Conservation (phyloP, 2,797 vertebrate genomes). For the Cyprinella venusta region DNA sequence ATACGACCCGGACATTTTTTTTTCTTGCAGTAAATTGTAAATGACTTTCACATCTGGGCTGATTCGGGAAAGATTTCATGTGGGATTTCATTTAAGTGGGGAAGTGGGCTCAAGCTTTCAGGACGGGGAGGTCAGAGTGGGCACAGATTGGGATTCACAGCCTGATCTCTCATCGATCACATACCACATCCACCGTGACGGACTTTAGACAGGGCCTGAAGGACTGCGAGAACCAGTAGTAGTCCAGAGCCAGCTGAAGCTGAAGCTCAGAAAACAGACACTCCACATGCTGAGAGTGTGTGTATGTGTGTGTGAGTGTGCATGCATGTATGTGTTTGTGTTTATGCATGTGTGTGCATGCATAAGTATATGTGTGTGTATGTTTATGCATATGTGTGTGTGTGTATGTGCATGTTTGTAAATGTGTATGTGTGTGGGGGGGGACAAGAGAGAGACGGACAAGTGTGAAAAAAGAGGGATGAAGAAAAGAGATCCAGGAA, state of each 20-base stretch:
- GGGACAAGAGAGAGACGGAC: constrained; percentile 12
- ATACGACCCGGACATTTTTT: neutral
- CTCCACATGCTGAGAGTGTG: constrained; percentile 83
- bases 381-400: neutral
- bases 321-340: neutral
- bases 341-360: fast-evolving
- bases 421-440: constrained; percentile 7
- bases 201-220: constrained; percentile 88
- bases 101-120: neutral
- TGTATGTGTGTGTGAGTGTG: constrained; percentile 44
- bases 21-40: neutral
- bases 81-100: neutral
- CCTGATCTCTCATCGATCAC: constrained; percentile 67
- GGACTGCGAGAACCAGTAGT: constrained; percentile 89
- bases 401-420: constrained; percentile 1
- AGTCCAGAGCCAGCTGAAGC: constrained; percentile 88
- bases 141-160: constrained; percentile 41
- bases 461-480: constrained; percentile 54
- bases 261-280: constrained; percentile 87
- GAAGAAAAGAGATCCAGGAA: constrained; percentile 23
- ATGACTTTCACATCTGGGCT: neutral
- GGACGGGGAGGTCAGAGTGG: neutral
- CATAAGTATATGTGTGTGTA: fast-evolving
- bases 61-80: neutral
- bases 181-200: constrained; percentile 88